phyloP scores from a whole-genome alignment of 64 coral and sea anemone species.

The Porites lutea region DNA sequence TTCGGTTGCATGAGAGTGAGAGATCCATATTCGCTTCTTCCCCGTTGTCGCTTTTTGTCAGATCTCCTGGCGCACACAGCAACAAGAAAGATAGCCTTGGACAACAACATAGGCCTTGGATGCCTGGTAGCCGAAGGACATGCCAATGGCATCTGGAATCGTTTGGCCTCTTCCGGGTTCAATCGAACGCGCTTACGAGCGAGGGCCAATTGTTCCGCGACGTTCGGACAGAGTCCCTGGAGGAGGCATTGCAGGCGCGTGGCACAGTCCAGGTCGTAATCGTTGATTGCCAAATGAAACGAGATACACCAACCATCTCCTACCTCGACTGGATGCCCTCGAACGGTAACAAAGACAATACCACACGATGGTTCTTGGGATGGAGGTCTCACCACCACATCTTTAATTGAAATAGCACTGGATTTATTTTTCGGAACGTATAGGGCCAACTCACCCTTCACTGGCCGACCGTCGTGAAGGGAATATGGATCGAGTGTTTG shows the following conservation, averaged over 20 bases:
- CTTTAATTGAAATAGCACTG: not conserved
- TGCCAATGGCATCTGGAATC: not conserved
- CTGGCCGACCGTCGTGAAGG: not conserved
- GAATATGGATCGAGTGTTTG: not conserved
- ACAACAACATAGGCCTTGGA: not conserved
- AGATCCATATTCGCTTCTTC: too few species aligned
- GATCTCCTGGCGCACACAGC: not conserved
- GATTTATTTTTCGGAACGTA: not conserved
- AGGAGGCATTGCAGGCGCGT: not conserved
- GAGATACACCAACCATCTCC: not conserved
- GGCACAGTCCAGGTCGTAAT: not conserved
- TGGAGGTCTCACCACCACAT: not conserved
- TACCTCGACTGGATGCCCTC: not conserved
- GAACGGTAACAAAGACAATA: not conserved
- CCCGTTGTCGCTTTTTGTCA: not conserved
- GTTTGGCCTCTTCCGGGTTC: not conserved
- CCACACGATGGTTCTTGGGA: not conserved
- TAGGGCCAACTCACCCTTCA: not conserved
- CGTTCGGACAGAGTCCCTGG: not conserved
- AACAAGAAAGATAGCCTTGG: not conserved
- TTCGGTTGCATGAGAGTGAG: too few species aligned
- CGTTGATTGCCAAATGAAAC: not conserved
- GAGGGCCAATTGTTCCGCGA: not conserved
- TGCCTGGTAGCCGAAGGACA: not conserved
- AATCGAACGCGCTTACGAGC: not conserved